Percentiles rank a stretch among this genome's conserved stretches.
Conservation (phyloP, 2,888 invertebrate genomes). For the Erpobdella octoculata region DNA sequence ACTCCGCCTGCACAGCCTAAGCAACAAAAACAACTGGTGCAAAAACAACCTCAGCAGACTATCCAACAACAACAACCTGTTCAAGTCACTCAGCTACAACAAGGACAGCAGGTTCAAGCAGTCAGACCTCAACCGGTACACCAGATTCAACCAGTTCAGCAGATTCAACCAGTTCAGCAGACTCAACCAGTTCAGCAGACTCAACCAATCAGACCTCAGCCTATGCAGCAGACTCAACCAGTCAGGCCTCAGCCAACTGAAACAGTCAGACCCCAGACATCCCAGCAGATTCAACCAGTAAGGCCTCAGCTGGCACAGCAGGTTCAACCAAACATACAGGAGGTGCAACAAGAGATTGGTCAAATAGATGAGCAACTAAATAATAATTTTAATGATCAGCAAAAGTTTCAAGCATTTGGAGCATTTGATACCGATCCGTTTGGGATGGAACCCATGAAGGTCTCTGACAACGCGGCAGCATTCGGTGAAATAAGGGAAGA, state of each 20-base stretch:
- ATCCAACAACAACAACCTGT: neutral
- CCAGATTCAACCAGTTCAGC: neutral
- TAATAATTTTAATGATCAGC: too few species aligned
- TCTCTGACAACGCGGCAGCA: neutral
- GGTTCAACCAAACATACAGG: neutral
- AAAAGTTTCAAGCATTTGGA: too few species aligned
- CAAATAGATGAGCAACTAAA: neutral
- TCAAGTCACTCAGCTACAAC: neutral
- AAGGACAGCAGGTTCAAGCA: neutral
- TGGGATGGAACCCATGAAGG: conserved; percentile 11
- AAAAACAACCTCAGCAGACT: neutral
- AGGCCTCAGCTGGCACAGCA: neutral
- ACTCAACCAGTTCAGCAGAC: neutral
- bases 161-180: neutral
- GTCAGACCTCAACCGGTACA: neutral
- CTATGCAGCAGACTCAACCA: neutral
- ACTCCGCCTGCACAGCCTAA: conserved; percentile 25
- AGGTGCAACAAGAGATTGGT: neutral
- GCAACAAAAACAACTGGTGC: conserved; percentile 12
- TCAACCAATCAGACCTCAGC: neutral
- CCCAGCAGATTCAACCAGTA: neutral
- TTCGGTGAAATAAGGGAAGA: neutral
- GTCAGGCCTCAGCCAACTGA: neutral
- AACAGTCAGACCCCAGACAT: neutral
- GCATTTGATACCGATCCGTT: neutral